Conservation (phyloP, 2,888 invertebrate genomes). For the Notocelia uddmanniana region DNA sequence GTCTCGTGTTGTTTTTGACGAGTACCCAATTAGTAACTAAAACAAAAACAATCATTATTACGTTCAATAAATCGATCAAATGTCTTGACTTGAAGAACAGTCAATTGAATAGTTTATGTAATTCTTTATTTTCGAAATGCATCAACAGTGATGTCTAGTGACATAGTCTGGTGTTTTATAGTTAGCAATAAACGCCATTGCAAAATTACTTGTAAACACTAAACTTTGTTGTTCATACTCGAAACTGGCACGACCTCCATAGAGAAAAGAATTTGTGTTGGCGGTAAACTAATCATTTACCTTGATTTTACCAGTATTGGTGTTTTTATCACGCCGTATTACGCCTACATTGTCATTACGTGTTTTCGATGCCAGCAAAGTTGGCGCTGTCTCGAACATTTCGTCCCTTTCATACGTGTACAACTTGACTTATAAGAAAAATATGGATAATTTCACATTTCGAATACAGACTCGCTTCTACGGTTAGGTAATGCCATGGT, state of each 20-base stretch:
- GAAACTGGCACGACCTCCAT: not conserved
- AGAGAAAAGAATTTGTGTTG: conserved; percentile 1
- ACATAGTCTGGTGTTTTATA: not conserved
- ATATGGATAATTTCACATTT: not conserved
- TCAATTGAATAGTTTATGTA: not conserved
- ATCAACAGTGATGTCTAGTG: not conserved
- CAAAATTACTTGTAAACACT: not conserved
- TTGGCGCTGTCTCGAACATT: too few relatives aligned
- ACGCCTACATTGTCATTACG: conserved; percentile 1
- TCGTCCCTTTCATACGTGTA: not conserved
- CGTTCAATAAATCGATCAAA: too few relatives aligned
- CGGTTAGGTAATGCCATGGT: not conserved
- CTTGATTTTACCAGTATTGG: conserved; percentile 10
- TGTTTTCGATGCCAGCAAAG: not conserved
- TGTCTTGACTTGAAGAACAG: not conserved
- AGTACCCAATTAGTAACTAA: too few relatives aligned
- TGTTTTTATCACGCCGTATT: not conserved
- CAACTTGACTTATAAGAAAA: not conserved
- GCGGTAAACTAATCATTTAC: conserved; percentile 1
- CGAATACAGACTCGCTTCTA: not conserved
- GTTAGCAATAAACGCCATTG: not conserved
- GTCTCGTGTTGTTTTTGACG: too few relatives aligned
- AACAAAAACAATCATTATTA: too few relatives aligned
- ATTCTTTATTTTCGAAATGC: not conserved
- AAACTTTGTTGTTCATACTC: not conserved